Evolutionary conservation across 2,113 vertebrate genomes (phyloP).

Genomic region (Labeo rohita): DNA sequence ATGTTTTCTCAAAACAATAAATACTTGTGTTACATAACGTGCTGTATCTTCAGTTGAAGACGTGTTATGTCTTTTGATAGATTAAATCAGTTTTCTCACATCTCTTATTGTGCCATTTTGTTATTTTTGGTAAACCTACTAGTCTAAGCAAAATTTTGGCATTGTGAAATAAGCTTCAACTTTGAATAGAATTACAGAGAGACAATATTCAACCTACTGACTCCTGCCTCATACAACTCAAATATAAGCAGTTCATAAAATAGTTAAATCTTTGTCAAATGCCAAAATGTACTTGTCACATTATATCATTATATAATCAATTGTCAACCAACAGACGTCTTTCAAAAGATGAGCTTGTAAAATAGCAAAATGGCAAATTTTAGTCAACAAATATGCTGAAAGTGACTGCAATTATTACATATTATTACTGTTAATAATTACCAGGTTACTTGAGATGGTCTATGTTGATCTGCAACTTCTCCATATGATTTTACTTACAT

Average conservation of each 20-base stretch:
- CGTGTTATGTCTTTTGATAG: slow-evolving; percentile 36
- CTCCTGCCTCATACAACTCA: background rate
- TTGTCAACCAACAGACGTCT: background rate
- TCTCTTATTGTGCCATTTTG: slow-evolving; percentile 30
- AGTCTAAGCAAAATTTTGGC: slow-evolving; percentile 48
- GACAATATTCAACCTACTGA: background rate
- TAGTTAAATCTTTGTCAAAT: background rate
- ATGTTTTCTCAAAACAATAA: slow-evolving; percentile 31
- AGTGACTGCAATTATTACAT: background rate
- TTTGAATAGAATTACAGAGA: background rate
- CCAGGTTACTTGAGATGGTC: background rate
- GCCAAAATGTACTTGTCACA: background rate
- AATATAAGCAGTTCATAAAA: background rate
- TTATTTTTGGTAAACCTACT: slow-evolving; percentile 35
- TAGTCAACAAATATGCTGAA: background rate
- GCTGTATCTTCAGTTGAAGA: slow-evolving; percentile 21
- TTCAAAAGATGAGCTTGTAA: background rate
- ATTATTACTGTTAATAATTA: background rate
- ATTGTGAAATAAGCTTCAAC: slow-evolving; percentile 32
- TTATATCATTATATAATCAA: background rate
- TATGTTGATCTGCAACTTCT: background rate
- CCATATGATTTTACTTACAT: background rate
- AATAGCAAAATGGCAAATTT: background rate
- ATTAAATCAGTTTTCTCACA: slow-evolving; percentile 26
- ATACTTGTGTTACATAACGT: background rate